phyloP scores from a whole-genome alignment of 2,113 vertebrate genomes.

The Hypomesus transpacificus region DNA sequence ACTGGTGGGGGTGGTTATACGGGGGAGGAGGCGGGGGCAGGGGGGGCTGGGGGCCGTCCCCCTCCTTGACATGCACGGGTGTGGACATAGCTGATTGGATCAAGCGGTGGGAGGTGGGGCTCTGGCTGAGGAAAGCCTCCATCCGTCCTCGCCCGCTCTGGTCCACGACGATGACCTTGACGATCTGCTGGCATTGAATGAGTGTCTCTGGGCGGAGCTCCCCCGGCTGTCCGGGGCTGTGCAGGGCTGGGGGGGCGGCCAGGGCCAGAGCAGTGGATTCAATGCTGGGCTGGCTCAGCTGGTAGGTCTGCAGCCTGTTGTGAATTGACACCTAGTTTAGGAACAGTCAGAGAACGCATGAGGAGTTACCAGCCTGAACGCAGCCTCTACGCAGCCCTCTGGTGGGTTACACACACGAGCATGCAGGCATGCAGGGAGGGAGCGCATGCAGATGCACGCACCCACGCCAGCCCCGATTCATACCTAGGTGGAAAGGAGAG shows the following conservation, averaged over 20 bases:
- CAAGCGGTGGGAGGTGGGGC: conserved; percentile 80
- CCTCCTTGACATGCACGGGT: conserved; percentile 77
- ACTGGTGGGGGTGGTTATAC: conserved; percentile 96
- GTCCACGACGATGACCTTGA: conserved; percentile 99
- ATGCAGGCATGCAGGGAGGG: conserved; percentile 69
- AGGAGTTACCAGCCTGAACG: conserved; percentile 96
- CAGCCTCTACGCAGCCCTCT: conserved; percentile 79
- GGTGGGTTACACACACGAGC: conserved; percentile 74
- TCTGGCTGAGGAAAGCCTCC: conserved; percentile 93
- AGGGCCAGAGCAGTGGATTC: conserved; percentile 65
- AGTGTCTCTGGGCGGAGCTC: conserved; percentile 89
- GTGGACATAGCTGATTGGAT: conserved; percentile 87
- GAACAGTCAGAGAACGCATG: conserved; percentile 99
- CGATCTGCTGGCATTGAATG: conserved; percentile 98
- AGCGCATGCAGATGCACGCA: conserved; percentile 46
- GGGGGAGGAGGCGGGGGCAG: conserved; percentile 91
- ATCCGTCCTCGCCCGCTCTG: conserved; percentile 89
- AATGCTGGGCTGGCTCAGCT: conserved; percentile 77
- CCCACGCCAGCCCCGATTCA: conserved; percentile 19
- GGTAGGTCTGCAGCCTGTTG: conserved; percentile 99
- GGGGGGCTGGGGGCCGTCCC: conserved; percentile 85
- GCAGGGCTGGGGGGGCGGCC: conserved; percentile 76
- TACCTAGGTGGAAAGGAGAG: conserved; percentile 1
- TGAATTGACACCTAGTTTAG: conserved; percentile 99
- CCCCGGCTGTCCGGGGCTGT: conserved; percentile 64